Evolutionary conservation across 2,888 invertebrate species (phyloP).

Genomic region (Falcaria lacertinaria): DNA sequence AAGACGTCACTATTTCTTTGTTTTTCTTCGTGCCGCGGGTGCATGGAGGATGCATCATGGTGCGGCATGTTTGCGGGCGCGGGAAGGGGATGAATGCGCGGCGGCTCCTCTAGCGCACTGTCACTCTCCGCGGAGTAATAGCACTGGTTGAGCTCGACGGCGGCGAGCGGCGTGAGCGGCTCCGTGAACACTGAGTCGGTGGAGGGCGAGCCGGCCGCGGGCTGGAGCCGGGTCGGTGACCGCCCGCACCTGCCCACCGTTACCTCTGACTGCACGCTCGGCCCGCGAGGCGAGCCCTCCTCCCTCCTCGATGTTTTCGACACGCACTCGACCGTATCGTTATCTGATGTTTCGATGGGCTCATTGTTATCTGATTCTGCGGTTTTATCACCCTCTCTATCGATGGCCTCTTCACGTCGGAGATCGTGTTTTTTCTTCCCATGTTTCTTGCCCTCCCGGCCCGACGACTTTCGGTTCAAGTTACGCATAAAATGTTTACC

Average conservation of each 20-base stretch:
- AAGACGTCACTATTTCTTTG: slow-evolving; percentile 62
- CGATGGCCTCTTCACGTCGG: slow-evolving; percentile 55
- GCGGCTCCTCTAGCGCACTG: slow-evolving; percentile 61
- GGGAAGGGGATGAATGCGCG: slow-evolving; percentile 37
- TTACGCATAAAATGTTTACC: slow-evolving; percentile 78
- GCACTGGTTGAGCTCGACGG: slow-evolving; percentile 82
- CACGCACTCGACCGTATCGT: slow-evolving; percentile 72
- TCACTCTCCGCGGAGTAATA: slow-evolving; percentile 82
- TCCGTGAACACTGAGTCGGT: slow-evolving; percentile 86
- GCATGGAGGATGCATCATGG: slow-evolving; percentile 54
- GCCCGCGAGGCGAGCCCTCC: slow-evolving; percentile 37
- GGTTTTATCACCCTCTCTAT: slow-evolving; percentile 67
- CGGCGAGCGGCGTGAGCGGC: slow-evolving; percentile 82
- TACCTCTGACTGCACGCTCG: slow-evolving; percentile 65
- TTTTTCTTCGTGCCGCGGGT: slow-evolving; percentile 52
- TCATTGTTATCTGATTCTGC: slow-evolving; percentile 73
- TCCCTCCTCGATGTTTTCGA: slow-evolving; percentile 50
- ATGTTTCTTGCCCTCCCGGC: slow-evolving; percentile 64
- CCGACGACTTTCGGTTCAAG: slow-evolving; percentile 65
- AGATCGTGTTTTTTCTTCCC: slow-evolving; percentile 61
- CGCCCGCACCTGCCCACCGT: slow-evolving; percentile 71
- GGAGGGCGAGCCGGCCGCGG: slow-evolving; percentile 59
- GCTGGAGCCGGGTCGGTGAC: slow-evolving; percentile 71
- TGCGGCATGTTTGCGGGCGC: slow-evolving; percentile 52
- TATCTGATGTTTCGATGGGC: slow-evolving; percentile 66